Conservation (phyloP, 2,113 vertebrate genomes). For the Narcine bancroftii region DNA sequence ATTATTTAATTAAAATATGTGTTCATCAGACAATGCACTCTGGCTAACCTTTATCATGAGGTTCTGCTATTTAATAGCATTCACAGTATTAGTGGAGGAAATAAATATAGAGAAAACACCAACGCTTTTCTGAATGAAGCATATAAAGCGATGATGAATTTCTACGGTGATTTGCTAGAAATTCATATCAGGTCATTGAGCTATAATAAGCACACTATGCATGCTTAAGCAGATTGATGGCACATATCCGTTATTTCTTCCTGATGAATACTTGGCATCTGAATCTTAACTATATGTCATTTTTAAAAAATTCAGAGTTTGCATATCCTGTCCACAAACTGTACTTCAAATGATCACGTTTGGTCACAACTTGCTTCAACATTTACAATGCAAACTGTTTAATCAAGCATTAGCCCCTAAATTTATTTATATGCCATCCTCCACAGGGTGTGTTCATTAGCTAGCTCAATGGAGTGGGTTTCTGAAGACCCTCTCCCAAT, state of each 20-base stretch:
- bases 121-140: constrained; percentile 23
- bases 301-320: not conserved
- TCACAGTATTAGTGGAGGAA: not conserved
- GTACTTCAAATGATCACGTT: not conserved
- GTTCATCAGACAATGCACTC: constrained; percentile 8
- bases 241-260: constrained; percentile 20
- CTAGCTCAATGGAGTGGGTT: not conserved
- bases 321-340: not conserved
- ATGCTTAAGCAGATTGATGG: constrained; percentile 13
- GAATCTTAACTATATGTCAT: not conserved
- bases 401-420: not conserved
- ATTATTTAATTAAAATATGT: constrained; percentile 34
- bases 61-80: constrained; percentile 18
- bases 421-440: not conserved
- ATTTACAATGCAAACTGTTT: not conserved
- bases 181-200: not conserved
- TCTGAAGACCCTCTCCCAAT: not conserved
- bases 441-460: not conserved
- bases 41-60: constrained; percentile 19
- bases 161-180: constrained; percentile 6
- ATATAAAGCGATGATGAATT: not conserved
- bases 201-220: not conserved
- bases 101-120: constrained; percentile 19
- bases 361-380: not conserved
- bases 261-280: not conserved